phyloP scores from a whole-genome alignment of 2,113 vertebrate genomes.

The Candoia aspera region DNA sequence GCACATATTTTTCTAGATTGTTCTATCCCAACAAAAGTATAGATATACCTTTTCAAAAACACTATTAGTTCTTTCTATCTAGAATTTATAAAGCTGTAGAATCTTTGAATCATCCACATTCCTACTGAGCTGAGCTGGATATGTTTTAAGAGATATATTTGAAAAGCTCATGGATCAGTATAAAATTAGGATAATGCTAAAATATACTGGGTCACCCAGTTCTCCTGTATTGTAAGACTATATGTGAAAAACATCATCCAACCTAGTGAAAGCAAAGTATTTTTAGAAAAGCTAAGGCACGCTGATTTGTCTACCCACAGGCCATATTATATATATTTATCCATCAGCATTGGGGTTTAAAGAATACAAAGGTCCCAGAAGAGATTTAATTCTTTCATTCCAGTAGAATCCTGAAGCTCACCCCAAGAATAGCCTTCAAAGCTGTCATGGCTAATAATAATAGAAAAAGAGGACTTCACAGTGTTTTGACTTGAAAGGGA shows the following conservation, averaged over 20 bases:
- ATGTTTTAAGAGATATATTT: constrained; percentile 23
- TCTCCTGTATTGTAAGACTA: neutral
- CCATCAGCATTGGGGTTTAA: neutral
- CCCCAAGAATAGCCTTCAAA: neutral
- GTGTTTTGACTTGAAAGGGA: too few relatives aligned
- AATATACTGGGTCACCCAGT: constrained; percentile 2
- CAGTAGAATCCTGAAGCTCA: neutral
- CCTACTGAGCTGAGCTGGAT: constrained; percentile 44
- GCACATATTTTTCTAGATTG: constrained; percentile 3
- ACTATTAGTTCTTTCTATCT: constrained; percentile 33
- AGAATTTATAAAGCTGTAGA: constrained; percentile 33
- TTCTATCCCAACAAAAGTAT: neutral
- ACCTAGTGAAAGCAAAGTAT: neutral
- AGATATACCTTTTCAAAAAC: constrained; percentile 9
- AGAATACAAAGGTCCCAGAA: neutral
- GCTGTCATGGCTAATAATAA: neutral
- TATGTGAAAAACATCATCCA: constrained; percentile 30
- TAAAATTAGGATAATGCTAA: constrained; percentile 43
- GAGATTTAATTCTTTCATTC: neutral
- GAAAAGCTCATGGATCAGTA: constrained; percentile 35
- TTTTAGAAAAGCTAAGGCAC: neutral
- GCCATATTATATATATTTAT: neutral
- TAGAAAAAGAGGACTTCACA: neutral
- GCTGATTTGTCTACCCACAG: neutral
- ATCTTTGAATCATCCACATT: constrained; percentile 59